Evolutionary conservation across 2,797 vertebrate genomes (phyloP), one percentile per base, ranked within the genome.

Genomic region (Hippoglossus hippoglossus): DNA sequence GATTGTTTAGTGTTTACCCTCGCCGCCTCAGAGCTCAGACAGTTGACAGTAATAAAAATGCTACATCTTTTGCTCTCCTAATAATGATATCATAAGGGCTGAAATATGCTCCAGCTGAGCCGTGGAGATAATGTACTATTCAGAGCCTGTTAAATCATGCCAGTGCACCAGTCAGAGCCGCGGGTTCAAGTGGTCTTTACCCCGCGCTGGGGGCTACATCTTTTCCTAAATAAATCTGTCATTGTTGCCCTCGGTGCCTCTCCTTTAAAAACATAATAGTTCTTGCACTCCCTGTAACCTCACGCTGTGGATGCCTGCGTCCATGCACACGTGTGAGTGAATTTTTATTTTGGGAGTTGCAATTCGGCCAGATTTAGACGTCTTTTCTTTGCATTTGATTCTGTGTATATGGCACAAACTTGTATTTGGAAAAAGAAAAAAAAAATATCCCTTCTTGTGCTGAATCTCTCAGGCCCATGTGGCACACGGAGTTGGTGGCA

Each of bases 401-500:
- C 82, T 93, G 87, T 94, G 91, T 94, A 85, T 58, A 54, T 89
- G 92, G 94, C 94, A 92, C 93, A 72, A 75, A 85, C 49, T 58
- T 80, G 63, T 57, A 82, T 64, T 57, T 64, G 60, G 60, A 52
- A 71, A 63, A 69, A 61, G 78, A 68, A 49, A 19, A 63, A 50
- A 36, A 63, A 41, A 34, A 52, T 56, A 56, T 53, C 60, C 49
- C 63, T 52, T 95, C 94, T 94, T 95, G 95, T 94, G 94, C 93
- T 94, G 95, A 96, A 94, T 96, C 95, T 96, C 96, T 94, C 94
- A 95, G 95, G 95, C 96, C 96, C 96, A 96, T 96, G 96, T 97
- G 97, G 96, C 95, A 92, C 93, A 93, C 94, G 85, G 96, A 96
- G 96, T 96, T 96, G 95, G 96, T 96, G 96, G 97, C 98, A 99